Base-by-base conservation (phyloP, 2,113 vertebrate genomes). In the Calypte anna region DNA sequence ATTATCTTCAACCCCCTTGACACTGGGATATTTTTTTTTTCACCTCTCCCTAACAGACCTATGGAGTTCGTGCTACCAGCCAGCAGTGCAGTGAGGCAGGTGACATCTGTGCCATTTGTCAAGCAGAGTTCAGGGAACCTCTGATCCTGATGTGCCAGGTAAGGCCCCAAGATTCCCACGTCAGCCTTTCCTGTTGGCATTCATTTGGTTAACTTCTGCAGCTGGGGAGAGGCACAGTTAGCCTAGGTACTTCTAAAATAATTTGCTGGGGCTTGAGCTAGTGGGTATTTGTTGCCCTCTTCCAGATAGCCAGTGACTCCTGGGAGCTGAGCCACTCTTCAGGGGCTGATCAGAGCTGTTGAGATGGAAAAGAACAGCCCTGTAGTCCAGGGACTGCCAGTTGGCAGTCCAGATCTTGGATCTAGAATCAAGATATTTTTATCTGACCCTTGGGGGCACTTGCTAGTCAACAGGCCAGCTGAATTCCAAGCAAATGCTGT, bases 11-110 rank as follows among this genome's bases (percentile, higher is more conserved):
- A 74, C 2, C 24, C 44, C 59, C 48, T 43, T 74, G 21, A 48
- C 44, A 3, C 1, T 7, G 20, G 22, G 9, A 3, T 25, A 12
- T 40, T 40, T 44, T 74, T 68, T 68, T 50, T 51, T 5, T 48
- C 44, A 25, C 17, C 33, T 82, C 22, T 79, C 33, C 82, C 67
- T 30, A 50, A 13, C 97, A 99, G 99, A 99, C 96, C 89, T 99
- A 99, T 0, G 99, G 99, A 20, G 98, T 98, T 76, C 98, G 99
- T 88, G 99, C 99, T 59, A 99, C 98, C 30, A 98, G 98, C 91
- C 99, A 99, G 96, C 99, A 99, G 97, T 99, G 99, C 98, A 98
- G 96, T 4, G 99, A 99, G 96, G 99, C 99, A 0, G 99, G 99
- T 0, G 98, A 99, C 24, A 98, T 99, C 97, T 99, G 99, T 81